These are phyloP conservation scores for Hucho hucho DNA, from an alignment of 2,113 vertebrate genomes.

Conservation along the genomic window DNA sequence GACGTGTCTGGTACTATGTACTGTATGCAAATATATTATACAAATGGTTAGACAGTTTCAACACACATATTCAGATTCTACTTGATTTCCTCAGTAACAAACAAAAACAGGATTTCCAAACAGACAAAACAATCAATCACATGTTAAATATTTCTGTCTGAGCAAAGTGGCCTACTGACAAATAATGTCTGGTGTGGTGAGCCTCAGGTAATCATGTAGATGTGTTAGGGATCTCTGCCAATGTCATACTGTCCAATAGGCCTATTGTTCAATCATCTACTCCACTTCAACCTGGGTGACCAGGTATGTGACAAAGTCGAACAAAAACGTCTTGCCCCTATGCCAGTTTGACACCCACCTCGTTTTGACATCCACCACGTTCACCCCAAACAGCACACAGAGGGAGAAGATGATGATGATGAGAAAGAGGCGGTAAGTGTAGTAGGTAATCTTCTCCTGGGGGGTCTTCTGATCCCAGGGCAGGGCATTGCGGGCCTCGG, in stretches of 20 bases:
- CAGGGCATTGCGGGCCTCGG: no score
- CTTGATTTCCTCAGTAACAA: no score
- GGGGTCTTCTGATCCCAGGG: no score
- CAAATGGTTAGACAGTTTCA: no score
- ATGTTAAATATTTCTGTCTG: no score
- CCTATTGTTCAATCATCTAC: conserved; percentile 34
- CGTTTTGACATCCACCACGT: conserved; percentile 53
- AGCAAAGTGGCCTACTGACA: background rate
- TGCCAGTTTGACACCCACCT: conserved; percentile 65
- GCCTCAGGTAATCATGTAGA: background rate
- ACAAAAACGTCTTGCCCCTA: no score
- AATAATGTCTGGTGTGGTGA: background rate
- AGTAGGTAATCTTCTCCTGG: no score
- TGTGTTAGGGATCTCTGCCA: background rate
- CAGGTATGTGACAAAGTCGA: conserved; percentile 43
- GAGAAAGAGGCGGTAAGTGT: conserved; percentile 69
- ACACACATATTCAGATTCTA: no score
- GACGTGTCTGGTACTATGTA: no score
- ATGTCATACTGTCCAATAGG: background rate
- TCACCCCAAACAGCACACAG: conserved; percentile 50
- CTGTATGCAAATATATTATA: no score
- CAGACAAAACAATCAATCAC: no score
- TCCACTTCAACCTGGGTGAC: conserved; percentile 61
- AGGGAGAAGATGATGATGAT: conserved; percentile 52
- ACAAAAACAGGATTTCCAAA: no score